Conservation (phyloP, 92 coral and sea anemone species). For the Pocillopora meandrina region DNA sequence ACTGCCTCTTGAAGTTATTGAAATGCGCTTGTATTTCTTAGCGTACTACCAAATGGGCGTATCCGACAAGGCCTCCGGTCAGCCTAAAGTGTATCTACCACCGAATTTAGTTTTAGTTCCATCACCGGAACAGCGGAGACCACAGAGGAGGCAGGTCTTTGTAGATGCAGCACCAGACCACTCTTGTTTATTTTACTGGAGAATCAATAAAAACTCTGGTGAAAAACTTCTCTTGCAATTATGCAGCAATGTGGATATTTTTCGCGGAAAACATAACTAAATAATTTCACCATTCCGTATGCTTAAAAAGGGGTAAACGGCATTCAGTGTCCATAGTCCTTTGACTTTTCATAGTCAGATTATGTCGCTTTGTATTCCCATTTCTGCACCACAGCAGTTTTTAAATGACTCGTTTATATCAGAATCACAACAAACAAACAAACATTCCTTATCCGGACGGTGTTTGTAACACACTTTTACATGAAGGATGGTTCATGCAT, state of each 20-base stretch:
- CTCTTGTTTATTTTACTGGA: constrained; percentile 24
- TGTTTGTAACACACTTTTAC: not conserved
- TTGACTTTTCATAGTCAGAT: too few species aligned
- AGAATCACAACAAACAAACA: too few species aligned
- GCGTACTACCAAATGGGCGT: too few species aligned
- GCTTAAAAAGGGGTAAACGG: not conserved
- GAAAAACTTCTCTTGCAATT: constrained; percentile 17
- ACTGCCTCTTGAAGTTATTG: too few species aligned
- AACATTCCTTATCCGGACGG: not conserved
- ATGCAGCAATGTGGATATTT: constrained; percentile 21
- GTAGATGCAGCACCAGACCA: constrained; percentile 19
- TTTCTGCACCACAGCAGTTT: too few species aligned
- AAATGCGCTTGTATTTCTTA: too few species aligned
- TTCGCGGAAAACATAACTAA: constrained; percentile 6
- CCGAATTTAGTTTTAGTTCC: too few species aligned
- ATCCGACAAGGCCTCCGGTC: too few species aligned
- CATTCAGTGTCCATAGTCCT: too few species aligned
- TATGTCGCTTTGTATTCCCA: too few species aligned
- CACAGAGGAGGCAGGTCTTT: constrained; percentile 25
- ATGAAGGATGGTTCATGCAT: constrained; percentile 51
- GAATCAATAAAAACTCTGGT: constrained; percentile 24
- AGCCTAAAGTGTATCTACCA: too few species aligned
- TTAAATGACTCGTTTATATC: too few species aligned
- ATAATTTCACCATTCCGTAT: not conserved
- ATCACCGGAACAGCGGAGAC: not conserved